Evolutionary conservation across 2,797 vertebrate genomes (phyloP).

Genomic region (Periophthalmus magnuspinnatus): DNA sequence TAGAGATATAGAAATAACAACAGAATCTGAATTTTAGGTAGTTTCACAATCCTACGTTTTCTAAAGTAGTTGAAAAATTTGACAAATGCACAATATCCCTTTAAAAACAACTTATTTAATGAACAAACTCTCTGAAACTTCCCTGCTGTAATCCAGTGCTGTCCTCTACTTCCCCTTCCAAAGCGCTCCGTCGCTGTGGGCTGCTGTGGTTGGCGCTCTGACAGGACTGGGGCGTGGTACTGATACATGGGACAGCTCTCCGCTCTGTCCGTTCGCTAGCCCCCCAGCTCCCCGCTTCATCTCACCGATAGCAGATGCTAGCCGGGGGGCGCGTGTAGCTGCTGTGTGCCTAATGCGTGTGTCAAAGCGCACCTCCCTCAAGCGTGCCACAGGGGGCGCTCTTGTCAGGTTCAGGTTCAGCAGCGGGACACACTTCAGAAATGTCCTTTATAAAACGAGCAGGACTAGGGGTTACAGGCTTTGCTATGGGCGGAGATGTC

Average conservation of each 20-base stretch:
- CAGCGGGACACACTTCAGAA: conserved; percentile 23
- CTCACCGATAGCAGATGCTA: conserved; percentile 2
- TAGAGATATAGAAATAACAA: too few species aligned
- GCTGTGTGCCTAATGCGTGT: conserved; percentile 6
- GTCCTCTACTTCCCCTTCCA: neutral
- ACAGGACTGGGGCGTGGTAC: neutral
- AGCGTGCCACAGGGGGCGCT: conserved; percentile 14
- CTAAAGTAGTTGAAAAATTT: too few species aligned
- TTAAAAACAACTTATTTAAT: neutral
- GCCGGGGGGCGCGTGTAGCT: conserved; percentile 3
- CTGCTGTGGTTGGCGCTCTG: neutral
- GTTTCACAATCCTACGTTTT: too few species aligned
- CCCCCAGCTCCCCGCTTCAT: neutral
- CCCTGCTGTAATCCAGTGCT: neutral
- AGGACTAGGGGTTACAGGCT: conserved; percentile 2
- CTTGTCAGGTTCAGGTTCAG: conserved; percentile 26
- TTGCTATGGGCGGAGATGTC: conserved; percentile 26
- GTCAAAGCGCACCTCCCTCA: neutral
- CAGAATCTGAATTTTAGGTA: too few species aligned
- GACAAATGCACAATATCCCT: too few species aligned
- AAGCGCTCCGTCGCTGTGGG: neutral
- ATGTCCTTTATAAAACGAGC: conserved; percentile 22
- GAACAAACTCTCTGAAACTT: neutral
- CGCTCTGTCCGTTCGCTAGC: neutral
- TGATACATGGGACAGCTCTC: neutral